Conservation (phyloP, 2,113 vertebrate species). For the Microtus ochrogaster region DNA sequence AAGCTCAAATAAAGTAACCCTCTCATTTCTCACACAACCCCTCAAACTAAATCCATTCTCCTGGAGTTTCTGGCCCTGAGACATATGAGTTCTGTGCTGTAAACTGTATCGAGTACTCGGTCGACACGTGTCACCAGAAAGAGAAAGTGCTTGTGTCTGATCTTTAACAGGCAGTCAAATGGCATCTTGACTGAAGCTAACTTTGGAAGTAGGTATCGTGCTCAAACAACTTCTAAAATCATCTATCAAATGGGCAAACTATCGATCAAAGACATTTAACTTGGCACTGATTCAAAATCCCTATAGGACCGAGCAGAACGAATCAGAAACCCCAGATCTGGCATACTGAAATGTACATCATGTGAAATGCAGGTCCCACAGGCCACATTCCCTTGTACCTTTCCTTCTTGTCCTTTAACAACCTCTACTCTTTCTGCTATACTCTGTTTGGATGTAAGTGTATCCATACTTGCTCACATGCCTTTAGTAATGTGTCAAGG, state of each 20-base stretch:
- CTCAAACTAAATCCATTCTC: neutral
- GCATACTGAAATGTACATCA: neutral
- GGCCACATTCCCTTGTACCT: neutral
- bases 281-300: conserved; percentile 16
- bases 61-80: neutral
- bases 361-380: neutral
- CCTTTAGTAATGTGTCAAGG: neutral
- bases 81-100: neutral
- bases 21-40: neutral
- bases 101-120: neutral
- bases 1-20: conserved; percentile 30
- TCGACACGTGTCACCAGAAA: neutral
- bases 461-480: neutral
- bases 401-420: neutral
- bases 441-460: neutral
- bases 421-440: neutral
- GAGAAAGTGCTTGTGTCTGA: neutral
- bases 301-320: neutral
- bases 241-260: neutral
- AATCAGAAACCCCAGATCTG: neutral
- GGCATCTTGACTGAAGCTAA: neutral
- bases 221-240: neutral
- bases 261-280: neutral
- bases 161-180: neutral
- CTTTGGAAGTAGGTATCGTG: neutral